Conservation (phyloP, 2,113 vertebrate genomes). For the Perca fluviatilis region DNA sequence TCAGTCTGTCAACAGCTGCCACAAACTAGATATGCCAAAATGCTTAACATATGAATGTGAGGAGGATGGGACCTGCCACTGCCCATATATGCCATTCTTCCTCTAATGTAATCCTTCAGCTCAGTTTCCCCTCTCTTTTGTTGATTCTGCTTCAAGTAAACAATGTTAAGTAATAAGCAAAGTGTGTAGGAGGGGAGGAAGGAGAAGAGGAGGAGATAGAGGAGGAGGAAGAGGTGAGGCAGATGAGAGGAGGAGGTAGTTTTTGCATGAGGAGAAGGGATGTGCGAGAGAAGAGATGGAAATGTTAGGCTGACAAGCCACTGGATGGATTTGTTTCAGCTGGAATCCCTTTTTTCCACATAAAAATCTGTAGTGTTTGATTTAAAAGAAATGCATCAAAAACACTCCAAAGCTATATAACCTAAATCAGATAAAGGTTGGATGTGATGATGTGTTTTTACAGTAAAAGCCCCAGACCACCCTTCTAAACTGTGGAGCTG, state of each 20-base stretch:
- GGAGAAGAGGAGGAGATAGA: conserved; percentile 14
- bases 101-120: conserved; percentile 67
- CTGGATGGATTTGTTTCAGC: conserved; percentile 19
- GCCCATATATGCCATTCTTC: conserved; percentile 63
- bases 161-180: conserved; percentile 78
- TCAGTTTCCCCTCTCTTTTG: conserved; percentile 63
- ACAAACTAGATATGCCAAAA: conserved; percentile 52
- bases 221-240: conserved; percentile 43
- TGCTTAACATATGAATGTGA: conserved; percentile 77
- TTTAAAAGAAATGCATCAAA: background rate
- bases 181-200: conserved; percentile 61
- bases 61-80: conserved; percentile 70
- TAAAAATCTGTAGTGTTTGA: background rate
- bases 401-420: background rate
- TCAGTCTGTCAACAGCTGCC: conserved; percentile 73
- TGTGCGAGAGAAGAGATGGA: conserved; percentile 40
- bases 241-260: conserved; percentile 48
- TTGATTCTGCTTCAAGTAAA: conserved; percentile 72
- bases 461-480: background rate
- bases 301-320: conserved; percentile 31
- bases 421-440: background rate
- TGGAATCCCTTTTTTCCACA: background rate
- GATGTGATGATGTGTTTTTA: background rate
- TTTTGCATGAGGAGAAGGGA: conserved; percentile 30
- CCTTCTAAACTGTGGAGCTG: background rate